phyloP scores from a whole-genome alignment of 2,888 invertebrate species.

The Colostygia pectinataria region DNA sequence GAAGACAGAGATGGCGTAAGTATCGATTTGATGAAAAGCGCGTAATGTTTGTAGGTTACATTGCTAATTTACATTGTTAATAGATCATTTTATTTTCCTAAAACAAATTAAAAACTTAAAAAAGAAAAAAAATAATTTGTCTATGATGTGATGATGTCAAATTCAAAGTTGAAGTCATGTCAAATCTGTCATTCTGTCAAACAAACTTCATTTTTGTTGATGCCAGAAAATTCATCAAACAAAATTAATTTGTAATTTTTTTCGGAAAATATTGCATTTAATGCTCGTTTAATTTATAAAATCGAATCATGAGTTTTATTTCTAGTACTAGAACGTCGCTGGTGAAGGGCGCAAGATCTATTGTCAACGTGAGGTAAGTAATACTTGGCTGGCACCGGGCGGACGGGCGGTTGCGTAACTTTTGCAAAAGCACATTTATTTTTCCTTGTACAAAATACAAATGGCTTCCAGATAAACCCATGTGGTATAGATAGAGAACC shows the following conservation, averaged over 20 bases:
- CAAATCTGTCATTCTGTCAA: too few relatives aligned
- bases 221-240: too few relatives aligned
- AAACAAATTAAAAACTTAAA: too few relatives aligned
- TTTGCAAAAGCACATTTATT: slow-evolving; percentile 17
- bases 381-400: slow-evolving; percentile 43
- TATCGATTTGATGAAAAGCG: too few relatives aligned
- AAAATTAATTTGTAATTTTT: slow-evolving; percentile 1
- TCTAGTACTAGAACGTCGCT: slow-evolving; percentile 53
- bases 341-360: slow-evolving; percentile 56
- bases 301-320: slow-evolving; percentile 63
- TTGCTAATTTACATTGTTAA: neutral
- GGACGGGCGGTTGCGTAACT: slow-evolving; percentile 67
- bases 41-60: neutral
- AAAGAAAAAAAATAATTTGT: too few relatives aligned
- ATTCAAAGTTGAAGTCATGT: too few relatives aligned
- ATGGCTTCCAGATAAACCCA: neutral
- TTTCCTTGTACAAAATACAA: neutral
- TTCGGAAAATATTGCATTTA: neutral
- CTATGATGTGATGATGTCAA: too few relatives aligned
- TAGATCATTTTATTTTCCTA: too few relatives aligned
- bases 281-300: slow-evolving; percentile 13
- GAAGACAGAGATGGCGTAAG: slow-evolving; percentile 71
- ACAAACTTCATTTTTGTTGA: too few relatives aligned
- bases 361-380: slow-evolving; percentile 65
- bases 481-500: neutral